phyloP scores from a whole-genome alignment of 1,140 invertebrate species.

The Zaprionus taronus region DNA sequence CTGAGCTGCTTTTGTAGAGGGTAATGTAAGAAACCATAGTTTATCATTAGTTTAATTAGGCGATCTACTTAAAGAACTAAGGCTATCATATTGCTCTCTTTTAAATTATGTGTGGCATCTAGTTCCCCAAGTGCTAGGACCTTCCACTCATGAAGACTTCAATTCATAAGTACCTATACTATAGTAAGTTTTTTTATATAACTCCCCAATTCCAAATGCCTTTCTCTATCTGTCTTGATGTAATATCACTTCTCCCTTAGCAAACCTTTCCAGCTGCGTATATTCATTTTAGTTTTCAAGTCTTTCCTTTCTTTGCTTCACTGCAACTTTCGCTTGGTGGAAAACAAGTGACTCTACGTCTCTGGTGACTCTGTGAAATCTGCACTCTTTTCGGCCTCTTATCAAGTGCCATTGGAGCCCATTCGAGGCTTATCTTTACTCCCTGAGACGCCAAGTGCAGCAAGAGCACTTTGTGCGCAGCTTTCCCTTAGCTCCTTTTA shows the following conservation, averaged over 20 bases:
- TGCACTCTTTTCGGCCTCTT: conserved; percentile 30
- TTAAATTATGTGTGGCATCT: no score
- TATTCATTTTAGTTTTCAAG: not conserved
- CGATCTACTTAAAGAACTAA: no score
- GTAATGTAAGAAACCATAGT: not conserved
- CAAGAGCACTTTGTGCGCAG: conserved; percentile 31
- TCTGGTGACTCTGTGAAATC: not conserved
- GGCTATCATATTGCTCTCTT: no score
- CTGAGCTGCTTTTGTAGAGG: not conserved
- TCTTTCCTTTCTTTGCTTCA: conserved; percentile 1
- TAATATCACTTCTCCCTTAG: not conserved
- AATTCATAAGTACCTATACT: no score
- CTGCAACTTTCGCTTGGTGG: not conserved
- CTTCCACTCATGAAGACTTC: no score
- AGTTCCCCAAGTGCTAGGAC: not conserved
- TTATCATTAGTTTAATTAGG: no score
- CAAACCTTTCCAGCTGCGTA: not conserved
- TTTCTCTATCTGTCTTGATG: not conserved
- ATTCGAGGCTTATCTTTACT: conserved; percentile 32
- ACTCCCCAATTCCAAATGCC: no score
- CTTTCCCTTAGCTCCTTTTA: conserved; percentile 48
- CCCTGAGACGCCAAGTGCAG: conserved; percentile 1
- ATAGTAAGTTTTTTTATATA: no score
- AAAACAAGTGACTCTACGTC: not conserved
- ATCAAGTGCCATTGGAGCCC: not conserved